A percentile compares a stretch with the other conserved stretches of the same genome.
These are phyloP conservation scores for Lamproptera curius DNA, from an alignment of 2,888 invertebrate genomes.

Conservation along the genomic window DNA sequence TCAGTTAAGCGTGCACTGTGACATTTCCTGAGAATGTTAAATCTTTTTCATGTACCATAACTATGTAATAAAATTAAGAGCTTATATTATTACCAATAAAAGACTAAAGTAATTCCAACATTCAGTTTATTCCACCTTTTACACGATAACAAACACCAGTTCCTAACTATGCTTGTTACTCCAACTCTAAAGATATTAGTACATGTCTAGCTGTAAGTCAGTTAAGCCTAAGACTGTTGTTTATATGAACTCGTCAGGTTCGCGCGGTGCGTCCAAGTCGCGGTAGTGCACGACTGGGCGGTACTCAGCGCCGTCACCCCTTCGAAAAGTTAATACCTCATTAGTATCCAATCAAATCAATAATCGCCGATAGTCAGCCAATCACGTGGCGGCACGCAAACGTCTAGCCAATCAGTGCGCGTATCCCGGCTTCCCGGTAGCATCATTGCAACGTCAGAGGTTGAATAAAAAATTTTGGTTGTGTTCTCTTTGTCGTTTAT, in stretches of 20 bases:
- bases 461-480: conserved; percentile 5
- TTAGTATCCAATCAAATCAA: conserved; percentile 12
- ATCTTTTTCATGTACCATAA: too few species aligned
- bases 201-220: too few species aligned
- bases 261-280: conserved; percentile 95
- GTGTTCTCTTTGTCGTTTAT: conserved; percentile 6
- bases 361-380: conserved; percentile 18
- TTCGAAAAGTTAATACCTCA: conserved; percentile 75
- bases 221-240: conserved; percentile 31
- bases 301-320: conserved; percentile 87
- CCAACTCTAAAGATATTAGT: too few species aligned
- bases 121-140: conserved; percentile 21
- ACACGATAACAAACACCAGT: too few species aligned
- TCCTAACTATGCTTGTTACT: too few species aligned
- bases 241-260: conserved; percentile 91
- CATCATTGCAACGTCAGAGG: conserved; percentile 8
- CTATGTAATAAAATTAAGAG: too few species aligned
- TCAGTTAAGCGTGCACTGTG: too few species aligned
- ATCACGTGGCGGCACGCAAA: conserved; percentile 12
- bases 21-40: too few species aligned
- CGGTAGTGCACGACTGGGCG: conserved; percentile 95
- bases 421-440: conserved; percentile 66
- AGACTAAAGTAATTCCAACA: conserved; percentile 16
- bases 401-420: not conserved
- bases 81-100: conserved; percentile 7